Percentiles rank a stretch among this genome's conserved stretches.
phyloP scores from a whole-genome alignment of 1,140 invertebrate species.

The Drosophila bifasciata region DNA sequence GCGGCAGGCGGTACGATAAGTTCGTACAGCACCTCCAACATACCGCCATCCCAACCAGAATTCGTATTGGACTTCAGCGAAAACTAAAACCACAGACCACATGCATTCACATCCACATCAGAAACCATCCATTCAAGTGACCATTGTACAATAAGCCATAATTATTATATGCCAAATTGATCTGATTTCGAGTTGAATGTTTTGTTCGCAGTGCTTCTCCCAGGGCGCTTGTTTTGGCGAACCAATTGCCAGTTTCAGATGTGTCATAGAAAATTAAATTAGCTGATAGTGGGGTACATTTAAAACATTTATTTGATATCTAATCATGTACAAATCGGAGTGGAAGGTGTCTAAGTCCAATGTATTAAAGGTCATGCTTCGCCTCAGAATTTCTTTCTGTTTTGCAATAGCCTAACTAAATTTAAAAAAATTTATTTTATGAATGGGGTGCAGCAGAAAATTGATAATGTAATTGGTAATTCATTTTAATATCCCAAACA shows the following conservation, averaged over 20 bases:
- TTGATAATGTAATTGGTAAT: too few relatives aligned
- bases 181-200: slow-evolving; percentile 26
- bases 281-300: slow-evolving; percentile 20
- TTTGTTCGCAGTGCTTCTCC: slow-evolving; percentile 15
- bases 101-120: slow-evolving; percentile 19
- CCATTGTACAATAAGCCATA: slow-evolving; percentile 80
- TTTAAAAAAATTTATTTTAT: too few relatives aligned
- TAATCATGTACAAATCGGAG: slow-evolving; percentile 2
- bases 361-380: neutral
- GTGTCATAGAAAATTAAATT: slow-evolving; percentile 49
- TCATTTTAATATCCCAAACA: too few relatives aligned
- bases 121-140: slow-evolving; percentile 37
- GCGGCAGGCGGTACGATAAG: slow-evolving; percentile 63
- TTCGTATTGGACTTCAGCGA: slow-evolving; percentile 38
- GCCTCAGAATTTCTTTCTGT: too few relatives aligned
- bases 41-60: slow-evolving; percentile 22
- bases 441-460: too few relatives aligned
- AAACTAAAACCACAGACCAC: slow-evolving; percentile 34
- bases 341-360: neutral
- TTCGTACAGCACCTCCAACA: slow-evolving; percentile 19
- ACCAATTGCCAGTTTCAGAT: slow-evolving; percentile 44
- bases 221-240: slow-evolving; percentile 2
- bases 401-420: too few relatives aligned
- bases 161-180: slow-evolving; percentile 76
- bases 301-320: slow-evolving; percentile 36